phyloP scores from a whole-genome alignment of 23 tunicate genomes.

The Corella eumyota region DNA sequence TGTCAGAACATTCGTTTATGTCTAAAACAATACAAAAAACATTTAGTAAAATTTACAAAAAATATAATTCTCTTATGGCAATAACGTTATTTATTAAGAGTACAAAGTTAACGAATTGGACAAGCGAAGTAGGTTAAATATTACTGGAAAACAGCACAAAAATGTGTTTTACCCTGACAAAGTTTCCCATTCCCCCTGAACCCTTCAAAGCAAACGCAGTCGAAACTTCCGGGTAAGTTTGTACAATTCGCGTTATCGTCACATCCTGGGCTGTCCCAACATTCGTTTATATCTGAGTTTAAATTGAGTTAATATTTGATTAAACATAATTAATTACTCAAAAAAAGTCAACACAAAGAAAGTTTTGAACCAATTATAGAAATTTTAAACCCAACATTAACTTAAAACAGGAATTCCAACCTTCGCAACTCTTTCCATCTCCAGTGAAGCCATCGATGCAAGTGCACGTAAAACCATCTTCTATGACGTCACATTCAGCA shows the following conservation, averaged over 20 bases:
- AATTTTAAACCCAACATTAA: too few species aligned
- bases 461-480: slow-evolving; percentile 9
- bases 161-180: slow-evolving; percentile 38
- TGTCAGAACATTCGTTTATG: slow-evolving; percentile 32
- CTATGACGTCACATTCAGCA: slow-evolving; percentile 4
- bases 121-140: too few species aligned
- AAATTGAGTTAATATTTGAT: too few species aligned
- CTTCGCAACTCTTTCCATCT: slow-evolving; percentile 17
- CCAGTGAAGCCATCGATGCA: slow-evolving; percentile 18
- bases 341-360: too few species aligned
- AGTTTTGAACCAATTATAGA: too few species aligned
- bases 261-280: slow-evolving; percentile 5
- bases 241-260: slow-evolving; percentile 25
- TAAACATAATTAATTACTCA: too few species aligned
- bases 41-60: too few species aligned
- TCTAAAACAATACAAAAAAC: too few species aligned
- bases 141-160: too few species aligned
- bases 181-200: slow-evolving; percentile 12
- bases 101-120: too few species aligned
- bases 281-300: slow-evolving; percentile 22
- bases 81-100: too few species aligned
- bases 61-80: too few species aligned
- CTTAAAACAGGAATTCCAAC: background rate
- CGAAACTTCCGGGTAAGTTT: slow-evolving; percentile 14
- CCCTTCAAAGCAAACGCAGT: slow-evolving; percentile 12